Evolutionary conservation across 2,797 vertebrate species (phyloP).

Genomic region (Scolopax bukidnonensis): DNA sequence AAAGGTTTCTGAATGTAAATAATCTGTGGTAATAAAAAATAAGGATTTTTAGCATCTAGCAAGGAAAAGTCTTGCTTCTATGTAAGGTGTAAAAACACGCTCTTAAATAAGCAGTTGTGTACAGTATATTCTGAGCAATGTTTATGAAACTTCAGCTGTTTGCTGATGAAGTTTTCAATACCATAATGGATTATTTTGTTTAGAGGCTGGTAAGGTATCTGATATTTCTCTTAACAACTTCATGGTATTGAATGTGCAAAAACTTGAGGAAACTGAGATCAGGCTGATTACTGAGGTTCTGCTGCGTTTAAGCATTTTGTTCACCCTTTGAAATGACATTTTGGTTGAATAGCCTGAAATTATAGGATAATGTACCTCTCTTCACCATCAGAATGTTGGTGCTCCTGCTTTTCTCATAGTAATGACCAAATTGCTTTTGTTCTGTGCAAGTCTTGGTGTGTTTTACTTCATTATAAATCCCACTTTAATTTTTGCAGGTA

Average conservation of each 20-base stretch:
- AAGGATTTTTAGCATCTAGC: neutral
- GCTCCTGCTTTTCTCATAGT: neutral
- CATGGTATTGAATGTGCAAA: neutral
- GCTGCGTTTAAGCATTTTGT: neutral
- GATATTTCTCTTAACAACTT: neutral
- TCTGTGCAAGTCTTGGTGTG: neutral
- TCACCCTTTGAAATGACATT: neutral
- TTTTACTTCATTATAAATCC: neutral
- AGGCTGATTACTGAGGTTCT: neutral
- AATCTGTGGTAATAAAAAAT: neutral
- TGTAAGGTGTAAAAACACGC: neutral
- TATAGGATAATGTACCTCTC: neutral
- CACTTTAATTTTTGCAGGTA: slow-evolving; percentile 79
- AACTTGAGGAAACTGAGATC: neutral
- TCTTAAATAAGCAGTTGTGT: neutral
- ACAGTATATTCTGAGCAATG: neutral
- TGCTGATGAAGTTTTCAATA: neutral
- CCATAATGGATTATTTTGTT: neutral
- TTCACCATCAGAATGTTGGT: neutral
- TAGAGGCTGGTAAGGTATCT: neutral
- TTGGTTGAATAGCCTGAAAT: neutral
- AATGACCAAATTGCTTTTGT: neutral
- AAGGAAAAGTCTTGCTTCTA: neutral
- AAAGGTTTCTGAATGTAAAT: neutral
- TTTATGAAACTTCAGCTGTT: neutral